Conservation (phyloP, 2,797 vertebrate genomes). For the Lithobates pipiens region DNA sequence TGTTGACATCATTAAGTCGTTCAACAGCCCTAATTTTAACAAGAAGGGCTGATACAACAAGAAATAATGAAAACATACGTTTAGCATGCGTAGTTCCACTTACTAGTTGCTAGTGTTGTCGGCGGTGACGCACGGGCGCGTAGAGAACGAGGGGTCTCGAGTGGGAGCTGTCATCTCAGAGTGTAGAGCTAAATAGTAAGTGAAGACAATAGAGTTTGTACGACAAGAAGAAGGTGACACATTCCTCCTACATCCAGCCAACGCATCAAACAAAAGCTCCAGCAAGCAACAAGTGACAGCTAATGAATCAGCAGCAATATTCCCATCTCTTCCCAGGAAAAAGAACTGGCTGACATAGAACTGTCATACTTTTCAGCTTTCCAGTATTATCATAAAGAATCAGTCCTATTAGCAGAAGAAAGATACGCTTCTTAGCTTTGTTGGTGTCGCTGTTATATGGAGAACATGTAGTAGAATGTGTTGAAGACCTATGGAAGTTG, state of each 20-base stretch:
- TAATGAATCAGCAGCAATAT: background rate
- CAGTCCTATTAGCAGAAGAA: background rate
- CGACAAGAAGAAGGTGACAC: constrained; percentile 35
- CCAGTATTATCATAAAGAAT: too few species aligned
- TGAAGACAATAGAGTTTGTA: constrained; percentile 23
- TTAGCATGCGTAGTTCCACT: too few species aligned
- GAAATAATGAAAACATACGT: too few species aligned
- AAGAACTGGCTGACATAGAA: background rate
- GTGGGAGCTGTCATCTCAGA: constrained; percentile 18
- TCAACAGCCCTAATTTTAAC: too few species aligned
- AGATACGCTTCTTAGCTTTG: background rate
- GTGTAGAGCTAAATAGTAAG: constrained; percentile 15
- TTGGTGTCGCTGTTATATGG: background rate
- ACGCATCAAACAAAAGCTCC: constrained; percentile 3
- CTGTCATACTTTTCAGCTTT: background rate
- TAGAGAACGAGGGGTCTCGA: background rate
- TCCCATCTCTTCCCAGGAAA: background rate
- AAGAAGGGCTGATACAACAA: too few species aligned
- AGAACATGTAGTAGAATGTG: background rate
- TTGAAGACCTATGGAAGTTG: background rate
- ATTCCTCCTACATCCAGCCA: constrained; percentile 42
- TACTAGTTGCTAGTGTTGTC: background rate
- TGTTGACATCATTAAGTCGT: too few species aligned
- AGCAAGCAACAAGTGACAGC: background rate
- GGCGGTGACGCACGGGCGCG: background rate